Evolutionary conservation across 2,888 invertebrate genomes (phyloP).

Genomic region (Lordiphosa andalusiaca): DNA sequence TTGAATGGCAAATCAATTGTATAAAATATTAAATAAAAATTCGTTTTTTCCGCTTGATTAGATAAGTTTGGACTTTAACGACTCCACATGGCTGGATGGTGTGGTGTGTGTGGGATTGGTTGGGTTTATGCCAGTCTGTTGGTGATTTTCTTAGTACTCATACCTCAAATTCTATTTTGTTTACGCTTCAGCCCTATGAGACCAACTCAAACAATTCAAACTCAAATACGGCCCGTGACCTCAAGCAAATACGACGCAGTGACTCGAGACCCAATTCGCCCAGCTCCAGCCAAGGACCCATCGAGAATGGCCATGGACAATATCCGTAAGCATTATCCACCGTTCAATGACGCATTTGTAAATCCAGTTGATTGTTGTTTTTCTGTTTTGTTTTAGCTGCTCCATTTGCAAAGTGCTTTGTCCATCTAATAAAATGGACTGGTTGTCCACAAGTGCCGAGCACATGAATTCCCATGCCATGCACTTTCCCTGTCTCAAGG

Average conservation of each 20-base stretch:
- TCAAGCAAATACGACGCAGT: constrained; percentile 80
- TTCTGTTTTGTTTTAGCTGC: constrained; percentile 82
- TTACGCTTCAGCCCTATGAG: constrained; percentile 83
- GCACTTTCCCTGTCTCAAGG: constrained; percentile 94
- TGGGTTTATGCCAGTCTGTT: constrained; percentile 14
- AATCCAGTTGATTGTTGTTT: constrained; percentile 11
- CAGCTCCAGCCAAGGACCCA: constrained; percentile 77
- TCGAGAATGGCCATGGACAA: constrained; percentile 80
- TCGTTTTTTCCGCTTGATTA: constrained; percentile 43
- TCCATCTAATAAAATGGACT: constrained; percentile 90
- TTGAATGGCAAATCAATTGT: constrained; percentile 61
- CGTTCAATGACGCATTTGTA: background rate
- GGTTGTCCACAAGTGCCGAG: constrained; percentile 92
- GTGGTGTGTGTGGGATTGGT: constrained; percentile 1
- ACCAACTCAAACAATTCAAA: constrained; percentile 79
- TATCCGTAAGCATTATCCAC: constrained; percentile 76
- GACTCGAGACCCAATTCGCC: constrained; percentile 81
- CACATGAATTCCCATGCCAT: constrained; percentile 95
- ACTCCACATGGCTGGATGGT: background rate
- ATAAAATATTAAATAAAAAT: constrained; percentile 49
- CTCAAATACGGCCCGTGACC: constrained; percentile 79
- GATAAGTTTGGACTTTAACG: constrained; percentile 39
- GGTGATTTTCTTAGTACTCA: constrained; percentile 20
- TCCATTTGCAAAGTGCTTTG: constrained; percentile 91
- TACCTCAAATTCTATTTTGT: constrained; percentile 58